Evolutionary conservation across 2,888 invertebrate genomes (phyloP).

Genomic region (Pachycephus smyrnensis): DNA sequence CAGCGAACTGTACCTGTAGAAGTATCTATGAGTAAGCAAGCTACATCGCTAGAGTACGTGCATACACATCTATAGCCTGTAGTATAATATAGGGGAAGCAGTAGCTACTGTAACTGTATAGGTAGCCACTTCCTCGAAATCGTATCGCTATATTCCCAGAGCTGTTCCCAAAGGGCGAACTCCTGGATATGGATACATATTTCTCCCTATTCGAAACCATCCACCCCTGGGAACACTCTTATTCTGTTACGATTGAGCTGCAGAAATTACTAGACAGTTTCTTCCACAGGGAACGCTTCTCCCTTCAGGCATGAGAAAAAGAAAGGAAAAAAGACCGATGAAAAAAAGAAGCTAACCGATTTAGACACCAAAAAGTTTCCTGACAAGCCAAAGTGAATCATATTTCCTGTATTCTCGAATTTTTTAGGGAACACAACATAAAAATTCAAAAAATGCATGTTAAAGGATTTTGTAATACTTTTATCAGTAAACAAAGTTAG

Average conservation of each 20-base stretch:
- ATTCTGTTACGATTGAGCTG: slow-evolving; percentile 48
- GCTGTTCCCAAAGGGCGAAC: slow-evolving; percentile 6
- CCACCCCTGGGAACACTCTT: slow-evolving; percentile 41
- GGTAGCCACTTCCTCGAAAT: slow-evolving; percentile 26
- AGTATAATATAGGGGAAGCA: not conserved
- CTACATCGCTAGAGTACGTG: not conserved
- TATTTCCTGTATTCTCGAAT: not conserved
- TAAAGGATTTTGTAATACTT: not conserved
- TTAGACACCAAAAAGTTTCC: not conserved
- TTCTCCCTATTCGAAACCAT: slow-evolving; percentile 33
- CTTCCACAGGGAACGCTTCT: slow-evolving; percentile 28
- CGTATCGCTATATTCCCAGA: slow-evolving; percentile 29
- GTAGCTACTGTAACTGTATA: not conserved
- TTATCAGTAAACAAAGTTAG: not conserved
- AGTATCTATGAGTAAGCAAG: not conserved
- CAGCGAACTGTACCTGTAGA: not conserved
- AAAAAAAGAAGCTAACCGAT: not conserved
- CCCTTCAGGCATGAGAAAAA: slow-evolving; percentile 17
- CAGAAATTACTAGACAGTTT: slow-evolving; percentile 49
- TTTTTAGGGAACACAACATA: not conserved
- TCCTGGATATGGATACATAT: slow-evolving; percentile 43
- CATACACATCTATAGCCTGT: not conserved
- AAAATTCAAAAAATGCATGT: not conserved
- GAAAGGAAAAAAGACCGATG: slow-evolving; percentile 10
- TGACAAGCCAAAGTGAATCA: not conserved